These are phyloP conservation scores for Acanthisitta chloris DNA, from an alignment of 2,113 vertebrate species.

Conservation along the genomic window DNA sequence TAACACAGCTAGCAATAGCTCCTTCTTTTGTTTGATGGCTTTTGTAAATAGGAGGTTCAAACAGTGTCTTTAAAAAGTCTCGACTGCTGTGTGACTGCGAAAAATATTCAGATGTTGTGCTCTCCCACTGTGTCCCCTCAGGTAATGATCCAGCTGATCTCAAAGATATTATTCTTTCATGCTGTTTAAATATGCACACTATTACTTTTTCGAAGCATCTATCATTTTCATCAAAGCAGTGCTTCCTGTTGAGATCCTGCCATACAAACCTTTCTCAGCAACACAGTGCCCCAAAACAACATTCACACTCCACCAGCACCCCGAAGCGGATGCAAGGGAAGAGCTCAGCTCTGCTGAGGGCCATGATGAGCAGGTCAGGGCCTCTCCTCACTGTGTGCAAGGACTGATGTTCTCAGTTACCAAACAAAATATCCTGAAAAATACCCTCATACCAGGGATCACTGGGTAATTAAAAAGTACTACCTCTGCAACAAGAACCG, in stretches of 20 bases:
- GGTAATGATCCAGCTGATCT: not conserved
- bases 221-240: not conserved
- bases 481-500: not conserved
- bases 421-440: not conserved
- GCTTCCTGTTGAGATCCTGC: not conserved
- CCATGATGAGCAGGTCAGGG: not conserved
- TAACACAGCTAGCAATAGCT: not conserved
- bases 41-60: not conserved
- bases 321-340: fast-evolving
- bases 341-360: not conserved
- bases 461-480: not conserved
- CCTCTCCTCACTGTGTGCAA: not conserved
- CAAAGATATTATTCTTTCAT: not conserved
- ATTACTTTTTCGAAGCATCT: not conserved
- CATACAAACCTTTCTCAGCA: not conserved
- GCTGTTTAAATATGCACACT: not conserved
- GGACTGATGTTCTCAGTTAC: not conserved
- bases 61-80: not conserved
- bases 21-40: not conserved
- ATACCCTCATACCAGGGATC: not conserved
- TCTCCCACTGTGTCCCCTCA: not conserved
- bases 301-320: fast-evolving
- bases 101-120: not conserved
- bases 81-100: not conserved
- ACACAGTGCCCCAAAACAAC: not conserved